Evolutionary conservation across 1,140 invertebrate genomes (phyloP), one percentile per base, ranked within the genome.

Genomic region (Drosophila parvula): DNA sequence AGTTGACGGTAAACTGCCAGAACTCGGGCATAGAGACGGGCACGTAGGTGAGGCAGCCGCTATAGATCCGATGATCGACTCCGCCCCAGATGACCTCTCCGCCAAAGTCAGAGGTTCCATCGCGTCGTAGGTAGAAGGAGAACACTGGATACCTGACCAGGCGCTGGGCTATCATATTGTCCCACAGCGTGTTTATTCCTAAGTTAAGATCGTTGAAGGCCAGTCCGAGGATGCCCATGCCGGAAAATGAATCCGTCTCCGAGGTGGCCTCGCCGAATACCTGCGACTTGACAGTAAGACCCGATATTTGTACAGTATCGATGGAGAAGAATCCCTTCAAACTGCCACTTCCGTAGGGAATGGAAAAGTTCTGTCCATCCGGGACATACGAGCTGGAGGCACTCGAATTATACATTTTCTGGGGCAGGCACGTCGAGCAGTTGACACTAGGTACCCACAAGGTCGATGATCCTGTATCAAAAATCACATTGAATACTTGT

Each of bases 401-500:
- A 36, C 50, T 53, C 63, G 96, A 95, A 93, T 99, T 95, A 92
- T 99, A 99, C 6, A 34, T 56, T 5, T 97, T 96, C 92, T 99
- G 98, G 0, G 27, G 92, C 98, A 99, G 50, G 99, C 98, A 69
- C 1, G 14, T 11, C 0, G 36, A 7, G 91, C 98, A 99, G 88
- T 97, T 95, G 92, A 98, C 98, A 1, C 98, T 99, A 9, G 99
- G 98, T 55, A 99, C 95, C 99, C 99, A 99, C 34, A 99, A 93
- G 92, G 99, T 99, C n/a, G 98, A 98, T 1, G 98, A 99, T 56
- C 99, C 99, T 16, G 98, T 98, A 92, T 99, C 99, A 93, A 99
- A 99, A 41, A 99, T 95, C 47, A 99, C 98, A 79, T 95, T 96
- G 92, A 99, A 99, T 0, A 92, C 92, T 93, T 99, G 98, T 34